A percentile compares a stretch with the other conserved stretches of the same genome.
Evolutionary conservation across 2,797 vertebrate genomes (phyloP).

Genomic region (Hippocampus kuda): DNA sequence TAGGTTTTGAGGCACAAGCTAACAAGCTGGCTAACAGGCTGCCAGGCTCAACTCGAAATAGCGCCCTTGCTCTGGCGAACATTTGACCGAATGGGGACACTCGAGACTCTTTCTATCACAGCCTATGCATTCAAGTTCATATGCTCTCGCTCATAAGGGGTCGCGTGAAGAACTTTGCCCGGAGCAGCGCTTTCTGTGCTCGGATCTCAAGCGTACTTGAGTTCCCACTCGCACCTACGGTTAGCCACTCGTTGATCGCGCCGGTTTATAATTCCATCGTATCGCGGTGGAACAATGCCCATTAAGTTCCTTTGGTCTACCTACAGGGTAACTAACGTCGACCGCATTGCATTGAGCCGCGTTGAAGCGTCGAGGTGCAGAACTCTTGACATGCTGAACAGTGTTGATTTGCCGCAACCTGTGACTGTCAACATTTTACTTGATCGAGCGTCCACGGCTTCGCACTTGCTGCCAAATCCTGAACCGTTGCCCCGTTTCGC

Average conservation of each 20-base stretch:
- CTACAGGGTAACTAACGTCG: background rate
- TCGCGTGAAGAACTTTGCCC: background rate
- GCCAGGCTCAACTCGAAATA: slow-evolving; percentile 10
- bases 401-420: slow-evolving; percentile 19
- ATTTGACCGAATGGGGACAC: background rate
- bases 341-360: background rate
- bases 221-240: slow-evolving; percentile 7
- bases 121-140: background rate
- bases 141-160: background rate
- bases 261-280: background rate
- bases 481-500: background rate
- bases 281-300: background rate
- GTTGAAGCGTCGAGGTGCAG: background rate
- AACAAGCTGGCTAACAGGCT: slow-evolving; percentile 22
- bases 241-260: slow-evolving; percentile 22
- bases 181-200: background rate
- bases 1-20: slow-evolving; percentile 21
- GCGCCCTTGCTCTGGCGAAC: background rate
- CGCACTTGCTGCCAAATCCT: slow-evolving; percentile 51
- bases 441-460: background rate
- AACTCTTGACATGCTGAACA: background rate
- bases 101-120: background rate
- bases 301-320: background rate
- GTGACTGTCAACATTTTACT: slow-evolving; percentile 28
- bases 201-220: background rate